phyloP scores from a whole-genome alignment of 2,797 vertebrate species.

The Benthosema pterotum region DNA sequence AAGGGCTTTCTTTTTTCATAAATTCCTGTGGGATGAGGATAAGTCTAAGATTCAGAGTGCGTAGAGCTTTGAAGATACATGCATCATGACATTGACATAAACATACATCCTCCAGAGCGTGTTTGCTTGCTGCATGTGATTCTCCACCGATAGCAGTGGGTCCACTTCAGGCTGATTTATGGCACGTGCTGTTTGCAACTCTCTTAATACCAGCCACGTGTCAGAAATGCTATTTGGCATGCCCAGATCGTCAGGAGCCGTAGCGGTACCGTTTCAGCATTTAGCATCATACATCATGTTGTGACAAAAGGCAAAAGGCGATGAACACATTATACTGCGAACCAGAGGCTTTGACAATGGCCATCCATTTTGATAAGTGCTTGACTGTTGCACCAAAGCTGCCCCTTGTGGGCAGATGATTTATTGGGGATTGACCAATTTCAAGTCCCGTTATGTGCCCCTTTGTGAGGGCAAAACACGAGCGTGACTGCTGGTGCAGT shows the following conservation, averaged over 20 bases:
- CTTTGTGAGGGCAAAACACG: constrained; percentile 66
- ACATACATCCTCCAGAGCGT: constrained; percentile 17
- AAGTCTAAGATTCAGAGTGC: constrained; percentile 14
- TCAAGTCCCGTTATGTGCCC: constrained; percentile 70
- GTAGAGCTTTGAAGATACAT: constrained; percentile 7
- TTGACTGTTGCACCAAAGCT: constrained; percentile 60
- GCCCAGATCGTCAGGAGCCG: constrained; percentile 43
- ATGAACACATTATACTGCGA: constrained; percentile 71
- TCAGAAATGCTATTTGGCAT: constrained; percentile 31
- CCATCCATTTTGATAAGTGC: constrained; percentile 76
- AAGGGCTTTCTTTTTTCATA: constrained; percentile 4
- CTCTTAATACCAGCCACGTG: constrained; percentile 51
- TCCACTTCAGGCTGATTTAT: constrained; percentile 55
- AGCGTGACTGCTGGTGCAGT: constrained; percentile 72
- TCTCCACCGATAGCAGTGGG: constrained; percentile 30
- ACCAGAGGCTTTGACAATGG: constrained; percentile 68
- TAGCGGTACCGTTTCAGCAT: constrained; percentile 44
- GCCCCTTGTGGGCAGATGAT: constrained; percentile 61
- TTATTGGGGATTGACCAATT: constrained; percentile 74
- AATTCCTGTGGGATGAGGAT: not conserved
- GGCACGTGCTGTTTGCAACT: constrained; percentile 47
- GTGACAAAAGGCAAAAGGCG: constrained; percentile 47
- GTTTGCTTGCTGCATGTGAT: constrained; percentile 55
- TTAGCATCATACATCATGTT: constrained; percentile 65
- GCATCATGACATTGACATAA: constrained; percentile 16